Conservation (phyloP, 2,888 invertebrate species). For the Drosophila rellima region DNA sequence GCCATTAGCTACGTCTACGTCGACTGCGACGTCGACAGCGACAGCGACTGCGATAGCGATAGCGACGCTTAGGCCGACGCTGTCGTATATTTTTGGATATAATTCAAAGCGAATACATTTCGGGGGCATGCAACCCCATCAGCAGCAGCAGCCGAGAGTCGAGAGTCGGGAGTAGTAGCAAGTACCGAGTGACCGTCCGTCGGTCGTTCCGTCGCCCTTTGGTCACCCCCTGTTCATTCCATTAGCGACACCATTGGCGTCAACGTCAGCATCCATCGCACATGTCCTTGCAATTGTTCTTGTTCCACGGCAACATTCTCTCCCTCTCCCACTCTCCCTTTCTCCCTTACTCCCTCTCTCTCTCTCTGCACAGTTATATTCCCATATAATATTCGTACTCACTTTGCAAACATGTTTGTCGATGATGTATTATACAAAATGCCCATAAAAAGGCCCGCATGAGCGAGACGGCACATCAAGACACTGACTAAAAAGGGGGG, state of each 20-base stretch:
- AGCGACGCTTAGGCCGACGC: slow-evolving; percentile 43
- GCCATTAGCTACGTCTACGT: slow-evolving; percentile 50
- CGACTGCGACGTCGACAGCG: slow-evolving; percentile 19
- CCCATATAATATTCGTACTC: slow-evolving; percentile 84
- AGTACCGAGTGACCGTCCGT: not conserved
- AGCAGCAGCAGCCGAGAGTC: slow-evolving; percentile 39
- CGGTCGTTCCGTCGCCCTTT: slow-evolving; percentile 20
- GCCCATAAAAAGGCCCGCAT: slow-evolving; percentile 83
- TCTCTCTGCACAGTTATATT: slow-evolving; percentile 75
- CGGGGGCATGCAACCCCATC: slow-evolving; percentile 72
- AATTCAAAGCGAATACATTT: slow-evolving; percentile 81
- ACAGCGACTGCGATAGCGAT: slow-evolving; percentile 28
- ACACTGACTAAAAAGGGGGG: slow-evolving; percentile 1
- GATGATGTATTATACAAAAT: slow-evolving; percentile 85
- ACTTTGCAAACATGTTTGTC: slow-evolving; percentile 84
- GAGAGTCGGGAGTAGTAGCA: not conserved
- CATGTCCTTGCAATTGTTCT: slow-evolving; percentile 84
- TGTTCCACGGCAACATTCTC: slow-evolving; percentile 38
- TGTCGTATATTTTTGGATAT: slow-evolving; percentile 74
- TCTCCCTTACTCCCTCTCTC: too few relatives aligned
- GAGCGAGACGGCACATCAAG: slow-evolving; percentile 69
- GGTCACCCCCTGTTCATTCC: slow-evolving; percentile 68
- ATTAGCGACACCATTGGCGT: slow-evolving; percentile 82
- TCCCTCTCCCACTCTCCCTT: not conserved
- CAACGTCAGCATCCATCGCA: slow-evolving; percentile 82